Base-by-base conservation (phyloP, 1,140 invertebrate genomes). In the Drosophila repletoides region DNA sequence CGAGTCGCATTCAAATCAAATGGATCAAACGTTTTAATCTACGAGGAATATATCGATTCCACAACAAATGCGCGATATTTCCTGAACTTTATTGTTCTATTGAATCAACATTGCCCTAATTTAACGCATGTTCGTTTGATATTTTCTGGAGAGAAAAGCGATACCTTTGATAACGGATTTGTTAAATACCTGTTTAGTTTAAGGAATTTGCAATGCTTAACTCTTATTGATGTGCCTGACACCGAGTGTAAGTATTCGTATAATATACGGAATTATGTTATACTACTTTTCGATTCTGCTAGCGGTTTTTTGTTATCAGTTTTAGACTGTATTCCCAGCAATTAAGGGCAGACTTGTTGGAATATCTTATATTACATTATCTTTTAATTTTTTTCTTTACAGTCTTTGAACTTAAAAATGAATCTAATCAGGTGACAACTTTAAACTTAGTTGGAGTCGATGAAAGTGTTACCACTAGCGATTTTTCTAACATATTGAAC, bases 31-130 rank as follows among this genome's bases (percentile, higher is more conserved):
- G 22, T 38, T n/a, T 5, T 48, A 6, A 14, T 59, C n/a, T 59
- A 38, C 15, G 56, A 59, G n/a, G 56, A 59, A 29, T 40, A 60
- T 9, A 40, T 49, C n/a, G 56, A 59, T 40, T 48, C 28, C n/a
- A 38, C 56, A 5, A 49, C 24, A 3, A 41, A 41, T 14, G 2
- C 3, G 5, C n/a, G 40, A 2, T 24, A 59, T 22, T 48, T 59
- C 15, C 2, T 28, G 1, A 40, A 28, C 4, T 59, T 29, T 36
- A 26, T 59, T 7, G 5, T 26, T 10, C 9, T 59, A 10, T 24
- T 48, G 15, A 12, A 7, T n/a, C 10, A 21, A 29, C n/a, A 38
- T 40, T 59, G 43, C 10, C 33, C 56, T 2, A 59, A 59, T 10
- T 22, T 59, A 17, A 48, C 15, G 29, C 41, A 58, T 19, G 55